A percentile compares a stretch with the other conserved stretches of the same genome.
Conservation (phyloP, 2,797 vertebrate species). For the Psittacula derbiana region DNA sequence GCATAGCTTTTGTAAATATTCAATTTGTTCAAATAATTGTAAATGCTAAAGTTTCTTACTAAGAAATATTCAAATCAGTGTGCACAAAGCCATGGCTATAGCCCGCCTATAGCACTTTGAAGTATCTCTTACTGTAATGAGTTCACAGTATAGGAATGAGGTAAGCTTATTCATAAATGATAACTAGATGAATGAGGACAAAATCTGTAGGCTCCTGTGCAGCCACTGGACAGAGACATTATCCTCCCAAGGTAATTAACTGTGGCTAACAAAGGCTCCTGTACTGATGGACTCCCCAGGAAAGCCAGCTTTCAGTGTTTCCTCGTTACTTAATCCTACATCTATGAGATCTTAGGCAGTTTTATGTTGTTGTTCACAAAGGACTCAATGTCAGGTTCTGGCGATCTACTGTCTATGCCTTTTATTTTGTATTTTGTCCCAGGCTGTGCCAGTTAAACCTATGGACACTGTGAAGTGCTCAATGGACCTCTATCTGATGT, state of each 20-base stretch:
- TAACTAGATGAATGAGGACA: not conserved
- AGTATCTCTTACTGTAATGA: not conserved
- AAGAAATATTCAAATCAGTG: not conserved
- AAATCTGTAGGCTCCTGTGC: not conserved
- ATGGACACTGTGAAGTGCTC: not conserved
- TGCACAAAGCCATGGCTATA: not conserved
- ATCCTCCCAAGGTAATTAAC: not conserved
- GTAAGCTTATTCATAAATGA: not conserved
- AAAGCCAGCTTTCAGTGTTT: not conserved
- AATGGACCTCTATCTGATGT: not conserved
- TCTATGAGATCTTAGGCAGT: not conserved
- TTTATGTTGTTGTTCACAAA: not conserved
- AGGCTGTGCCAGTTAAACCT: not conserved
- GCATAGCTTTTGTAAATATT: not conserved
- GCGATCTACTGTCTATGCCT: not conserved
- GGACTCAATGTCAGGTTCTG: not conserved
- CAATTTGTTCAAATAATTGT: not conserved
- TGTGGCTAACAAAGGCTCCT: not conserved
- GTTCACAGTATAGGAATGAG: not conserved
- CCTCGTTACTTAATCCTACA: not conserved
- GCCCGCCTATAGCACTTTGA: not conserved
- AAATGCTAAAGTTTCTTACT: not conserved
- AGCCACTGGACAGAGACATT: not conserved
- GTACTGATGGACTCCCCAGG: not conserved
- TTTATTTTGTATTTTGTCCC: not conserved